Evolutionary conservation across 2,888 invertebrate genomes (phyloP).

Genomic region (Hydriomena furcata): DNA sequence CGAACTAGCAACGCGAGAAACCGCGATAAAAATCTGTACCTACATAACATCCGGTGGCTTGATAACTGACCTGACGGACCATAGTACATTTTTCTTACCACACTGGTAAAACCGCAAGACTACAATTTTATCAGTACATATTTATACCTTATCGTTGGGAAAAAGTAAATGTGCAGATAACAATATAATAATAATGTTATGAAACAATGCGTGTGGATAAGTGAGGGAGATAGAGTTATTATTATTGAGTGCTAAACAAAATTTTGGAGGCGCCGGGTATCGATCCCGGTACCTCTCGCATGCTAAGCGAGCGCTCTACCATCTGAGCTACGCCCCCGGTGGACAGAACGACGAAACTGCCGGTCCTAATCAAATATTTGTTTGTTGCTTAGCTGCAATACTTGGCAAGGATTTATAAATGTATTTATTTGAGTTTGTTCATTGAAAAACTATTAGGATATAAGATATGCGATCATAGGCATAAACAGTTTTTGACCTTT

Average conservation of each 20-base stretch:
- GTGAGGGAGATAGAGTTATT: no score
- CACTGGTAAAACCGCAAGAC: slow-evolving; percentile 26
- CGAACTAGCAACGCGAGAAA: slow-evolving; percentile 21
- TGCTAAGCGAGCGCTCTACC: slow-evolving; percentile 84
- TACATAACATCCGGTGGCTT: slow-evolving; percentile 31
- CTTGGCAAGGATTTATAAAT: no score
- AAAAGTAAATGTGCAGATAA: no score
- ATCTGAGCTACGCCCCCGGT: slow-evolving; percentile 83
- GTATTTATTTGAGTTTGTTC: no score
- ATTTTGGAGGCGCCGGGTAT: slow-evolving; percentile 82
- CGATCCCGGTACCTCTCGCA: slow-evolving; percentile 84
- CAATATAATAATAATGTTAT: no score
- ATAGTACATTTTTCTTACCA: slow-evolving; percentile 16
- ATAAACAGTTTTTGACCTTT: no score
- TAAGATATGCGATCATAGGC: no score
- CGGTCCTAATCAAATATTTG: neutral
- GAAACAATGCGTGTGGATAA: no score
- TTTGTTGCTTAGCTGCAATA: no score
- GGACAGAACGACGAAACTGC: neutral
- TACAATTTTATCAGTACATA: no score
- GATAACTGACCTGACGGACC: slow-evolving; percentile 28
- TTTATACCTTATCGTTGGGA: slow-evolving; percentile 5
- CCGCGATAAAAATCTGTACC: slow-evolving; percentile 31
- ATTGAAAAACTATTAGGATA: no score
- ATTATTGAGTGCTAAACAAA: neutral